These are phyloP conservation scores for Meandrusa payeni DNA, from an alignment of 2,888 invertebrate genomes.

Conservation along the genomic window DNA sequence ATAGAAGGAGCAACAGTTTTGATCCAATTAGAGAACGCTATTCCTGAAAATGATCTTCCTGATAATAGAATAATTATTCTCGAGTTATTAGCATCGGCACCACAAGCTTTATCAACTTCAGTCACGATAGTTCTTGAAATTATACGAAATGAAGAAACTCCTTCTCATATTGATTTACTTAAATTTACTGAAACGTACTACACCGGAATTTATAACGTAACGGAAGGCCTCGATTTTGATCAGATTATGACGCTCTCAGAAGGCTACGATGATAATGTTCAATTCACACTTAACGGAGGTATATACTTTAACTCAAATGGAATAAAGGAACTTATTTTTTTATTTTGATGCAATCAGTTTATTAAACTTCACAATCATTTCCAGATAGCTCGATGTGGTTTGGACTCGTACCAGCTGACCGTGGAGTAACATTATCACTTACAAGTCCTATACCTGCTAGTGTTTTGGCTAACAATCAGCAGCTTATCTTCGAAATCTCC, in stretches of 20 bases:
- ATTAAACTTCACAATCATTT: slow-evolving; percentile 1
- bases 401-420: background rate
- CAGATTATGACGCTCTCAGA: slow-evolving; percentile 32
- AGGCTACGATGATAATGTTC: slow-evolving; percentile 35
- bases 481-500: slow-evolving; percentile 29
- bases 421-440: slow-evolving; percentile 20
- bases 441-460: slow-evolving; percentile 22
- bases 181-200: slow-evolving; percentile 34
- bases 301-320: background rate
- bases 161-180: slow-evolving; percentile 15
- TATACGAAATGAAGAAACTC: slow-evolving; percentile 12
- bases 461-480: slow-evolving; percentile 28
- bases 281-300: slow-evolving; percentile 41
- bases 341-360: no score
- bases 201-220: slow-evolving; percentile 35
- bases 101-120: slow-evolving; percentile 32
- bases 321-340: background rate
- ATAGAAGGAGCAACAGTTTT: slow-evolving; percentile 28
- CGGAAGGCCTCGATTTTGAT: slow-evolving; percentile 31
- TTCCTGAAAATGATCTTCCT: slow-evolving; percentile 35
- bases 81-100: slow-evolving; percentile 37
- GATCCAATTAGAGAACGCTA: slow-evolving; percentile 27
- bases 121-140: slow-evolving; percentile 36
- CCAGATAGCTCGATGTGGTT: slow-evolving; percentile 13
- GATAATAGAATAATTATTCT: slow-evolving; percentile 34